Base-by-base conservation (phyloP, 2,888 invertebrate genomes). In the Andricus curvator region DNA sequence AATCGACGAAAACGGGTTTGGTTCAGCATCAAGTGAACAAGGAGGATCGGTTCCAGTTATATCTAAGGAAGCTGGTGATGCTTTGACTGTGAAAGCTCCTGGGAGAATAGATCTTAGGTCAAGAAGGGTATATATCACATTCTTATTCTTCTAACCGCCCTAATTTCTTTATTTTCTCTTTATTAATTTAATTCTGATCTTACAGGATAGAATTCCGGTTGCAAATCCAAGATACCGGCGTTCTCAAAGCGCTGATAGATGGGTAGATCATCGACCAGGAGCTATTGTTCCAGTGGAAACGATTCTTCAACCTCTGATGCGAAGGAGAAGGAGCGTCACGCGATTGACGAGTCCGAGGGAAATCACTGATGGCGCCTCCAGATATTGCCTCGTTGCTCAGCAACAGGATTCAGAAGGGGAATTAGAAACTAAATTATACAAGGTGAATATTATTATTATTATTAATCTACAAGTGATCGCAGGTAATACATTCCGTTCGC, bases 371-470 rank as follows among this genome's bases (percentile, higher is more conserved):
- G 88, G 86, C 33, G 88, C 94, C n/a, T 96, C 96, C 0, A 98
- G 98, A 89, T 99, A 99, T 92, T 97, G 98, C 84, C 94, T 99
- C 0, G 96, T 98, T 44, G 96, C 98, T 0, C 99, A 99, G 93
- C 97, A 97, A 87, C 96, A 97, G 66, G 98, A 98, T 90, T 95
- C 96, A 0, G 97, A 97, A 86, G 99, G 99, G 0, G 98, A 98
- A 89, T 93, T 99, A 5, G 98, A 98, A 92, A 99, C 99, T 0
- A 97, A 97, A 88, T 91, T 98, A 22, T 97, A 97, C 91, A 99
- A 98, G 94, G 96, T 95, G 67, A 66, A 78, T 66, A 60, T 9
- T 41, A 22, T 37, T 37, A 37, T 37, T 37, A 37, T 37, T 37
- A 37, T 37, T 37, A 37, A 37, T 37, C 37, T 37, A 37, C 8